phyloP scores from a whole-genome alignment of 2,113 vertebrate genomes.

The Pteropus alecto region DNA sequence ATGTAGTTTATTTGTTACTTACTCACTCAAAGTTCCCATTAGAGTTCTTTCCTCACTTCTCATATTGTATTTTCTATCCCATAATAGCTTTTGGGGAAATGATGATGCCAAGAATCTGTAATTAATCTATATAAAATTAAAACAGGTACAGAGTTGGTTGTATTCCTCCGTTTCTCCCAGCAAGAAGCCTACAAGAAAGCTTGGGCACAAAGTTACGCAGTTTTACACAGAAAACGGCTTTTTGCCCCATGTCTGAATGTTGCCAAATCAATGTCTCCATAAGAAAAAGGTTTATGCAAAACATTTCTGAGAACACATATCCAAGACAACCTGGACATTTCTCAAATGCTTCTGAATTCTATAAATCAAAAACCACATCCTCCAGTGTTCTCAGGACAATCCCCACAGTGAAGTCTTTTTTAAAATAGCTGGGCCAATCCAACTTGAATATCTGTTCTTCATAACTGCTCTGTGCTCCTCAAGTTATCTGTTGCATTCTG shows the following conservation, averaged over 20 bases:
- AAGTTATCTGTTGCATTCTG: not conserved
- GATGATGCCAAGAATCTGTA: not conserved
- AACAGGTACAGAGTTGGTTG: not conserved
- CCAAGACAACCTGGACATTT: not conserved
- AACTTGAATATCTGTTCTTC: not conserved
- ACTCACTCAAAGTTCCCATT: conserved; percentile 68
- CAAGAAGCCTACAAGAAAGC: not conserved
- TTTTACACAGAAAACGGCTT: not conserved
- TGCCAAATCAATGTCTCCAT: not conserved
- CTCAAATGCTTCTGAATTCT: not conserved
- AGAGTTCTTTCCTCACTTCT: conserved; percentile 51
- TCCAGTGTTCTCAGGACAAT: not conserved
- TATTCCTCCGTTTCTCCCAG: not conserved
- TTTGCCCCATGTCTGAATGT: not conserved
- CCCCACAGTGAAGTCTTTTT: not conserved
- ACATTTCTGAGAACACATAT: not conserved
- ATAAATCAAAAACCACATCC: not conserved
- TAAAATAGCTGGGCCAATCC: not conserved
- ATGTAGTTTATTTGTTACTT: conserved; percentile 75
- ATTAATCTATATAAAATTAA: conserved; percentile 57
- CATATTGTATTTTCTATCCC: conserved; percentile 3
- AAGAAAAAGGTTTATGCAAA: not conserved
- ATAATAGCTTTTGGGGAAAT: not conserved
- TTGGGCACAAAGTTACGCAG: not conserved
- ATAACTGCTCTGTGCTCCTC: not conserved